phyloP scores from a whole-genome alignment of 2,113 vertebrate species.

The Callospermophilus lateralis region DNA sequence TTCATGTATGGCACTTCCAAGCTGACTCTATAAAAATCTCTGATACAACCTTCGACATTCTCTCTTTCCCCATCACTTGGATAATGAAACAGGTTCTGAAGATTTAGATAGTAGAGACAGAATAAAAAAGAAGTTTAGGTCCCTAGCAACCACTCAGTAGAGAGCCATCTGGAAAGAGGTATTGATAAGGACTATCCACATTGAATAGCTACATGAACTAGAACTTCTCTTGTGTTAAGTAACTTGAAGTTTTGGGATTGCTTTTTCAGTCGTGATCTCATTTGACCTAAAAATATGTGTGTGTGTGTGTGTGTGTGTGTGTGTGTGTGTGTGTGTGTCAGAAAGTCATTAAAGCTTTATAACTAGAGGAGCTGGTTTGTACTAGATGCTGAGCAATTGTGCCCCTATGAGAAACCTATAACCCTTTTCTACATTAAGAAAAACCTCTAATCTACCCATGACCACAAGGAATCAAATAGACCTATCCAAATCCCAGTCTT shows the following conservation, averaged over 20 bases:
- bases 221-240: not conserved
- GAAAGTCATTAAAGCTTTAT: not conserved
- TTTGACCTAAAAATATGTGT: not conserved
- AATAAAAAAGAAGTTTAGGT: not conserved
- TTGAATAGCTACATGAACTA: not conserved
- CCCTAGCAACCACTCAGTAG: not conserved
- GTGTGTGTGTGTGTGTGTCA: not conserved
- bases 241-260: not conserved
- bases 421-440: not conserved
- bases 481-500: not conserved
- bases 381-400: not conserved
- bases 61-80: not conserved
- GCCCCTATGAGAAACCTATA: not conserved
- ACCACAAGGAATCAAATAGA: not conserved
- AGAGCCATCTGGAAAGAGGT: not conserved
- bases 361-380: not conserved
- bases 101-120: not conserved
- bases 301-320: too few relatives aligned
- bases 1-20: not conserved
- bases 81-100: not conserved
- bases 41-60: not conserved
- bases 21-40: not conserved
- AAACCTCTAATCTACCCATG: not conserved
- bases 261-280: not conserved
- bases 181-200: not conserved